Conservation (phyloP, 2,888 invertebrate species). For the Dorcus hopei region DNA sequence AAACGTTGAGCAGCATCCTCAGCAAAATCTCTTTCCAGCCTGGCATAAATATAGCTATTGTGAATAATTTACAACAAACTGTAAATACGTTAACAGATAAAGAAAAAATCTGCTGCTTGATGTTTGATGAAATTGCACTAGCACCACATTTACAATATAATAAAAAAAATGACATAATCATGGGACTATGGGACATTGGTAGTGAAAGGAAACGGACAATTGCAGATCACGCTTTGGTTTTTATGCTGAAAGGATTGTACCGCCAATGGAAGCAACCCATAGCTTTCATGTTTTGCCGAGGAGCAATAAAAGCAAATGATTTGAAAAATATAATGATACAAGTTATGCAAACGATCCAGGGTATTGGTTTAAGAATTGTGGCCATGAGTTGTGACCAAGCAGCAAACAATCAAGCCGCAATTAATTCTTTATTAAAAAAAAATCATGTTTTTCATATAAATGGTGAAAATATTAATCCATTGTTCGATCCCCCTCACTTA, state of each 20-base stretch:
- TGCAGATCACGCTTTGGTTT: conserved; percentile 12
- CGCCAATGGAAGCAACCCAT: conserved; percentile 16
- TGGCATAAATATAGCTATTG: conserved; percentile 9
- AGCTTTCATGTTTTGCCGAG: conserved; percentile 6
- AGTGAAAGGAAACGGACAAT: neutral
- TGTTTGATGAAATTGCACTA: conserved; percentile 15
- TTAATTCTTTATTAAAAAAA: too few relatives aligned
- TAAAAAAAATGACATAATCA: conserved; percentile 4
- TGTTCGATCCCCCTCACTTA: too few relatives aligned
- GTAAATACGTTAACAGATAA: neutral
- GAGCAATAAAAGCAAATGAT: neutral
- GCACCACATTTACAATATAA: conserved; percentile 4
- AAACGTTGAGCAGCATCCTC: neutral
- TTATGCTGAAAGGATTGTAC: conserved; percentile 14
- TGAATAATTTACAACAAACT: conserved; percentile 1
- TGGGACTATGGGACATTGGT: conserved; percentile 11
- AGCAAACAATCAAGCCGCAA: too few relatives aligned
- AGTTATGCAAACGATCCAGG: too few relatives aligned
- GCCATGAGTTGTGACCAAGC: too few relatives aligned
- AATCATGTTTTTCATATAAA: too few relatives aligned
- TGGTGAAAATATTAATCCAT: too few relatives aligned
- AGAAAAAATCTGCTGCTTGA: neutral
- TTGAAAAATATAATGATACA: too few relatives aligned
- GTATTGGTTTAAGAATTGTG: too few relatives aligned
- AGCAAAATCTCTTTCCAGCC: conserved; percentile 6